phyloP scores from a whole-genome alignment of 1,140 invertebrate species.

The Hirudo medicinalis region DNA sequence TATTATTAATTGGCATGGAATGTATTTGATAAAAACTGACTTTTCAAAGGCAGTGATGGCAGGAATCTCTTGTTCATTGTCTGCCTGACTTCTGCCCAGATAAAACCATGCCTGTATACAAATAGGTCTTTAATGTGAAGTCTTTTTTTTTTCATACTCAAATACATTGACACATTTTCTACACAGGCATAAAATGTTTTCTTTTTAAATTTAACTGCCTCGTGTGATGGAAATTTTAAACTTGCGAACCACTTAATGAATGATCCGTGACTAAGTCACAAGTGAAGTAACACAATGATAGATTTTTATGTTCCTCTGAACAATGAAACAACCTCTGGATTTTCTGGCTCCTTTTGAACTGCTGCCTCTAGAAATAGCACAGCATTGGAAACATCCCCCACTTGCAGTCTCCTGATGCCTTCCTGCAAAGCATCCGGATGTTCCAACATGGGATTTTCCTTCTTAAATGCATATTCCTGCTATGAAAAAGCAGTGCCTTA shows the following conservation, averaged over 20 bases:
- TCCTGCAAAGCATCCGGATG: conserved; percentile 68
- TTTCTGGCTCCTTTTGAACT: conserved; percentile 65
- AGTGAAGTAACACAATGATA: not conserved
- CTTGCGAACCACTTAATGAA: no score
- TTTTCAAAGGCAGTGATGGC: conserved; percentile 77
- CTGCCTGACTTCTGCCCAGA: conserved; percentile 68
- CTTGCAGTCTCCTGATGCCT: conserved; percentile 64
- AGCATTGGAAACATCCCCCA: conserved; percentile 82
- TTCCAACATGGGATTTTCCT: conserved; percentile 68
- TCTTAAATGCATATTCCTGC: conserved; percentile 65
- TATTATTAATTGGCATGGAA: no score
- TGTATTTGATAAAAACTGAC: conserved; percentile 24
- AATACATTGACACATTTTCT: no score
- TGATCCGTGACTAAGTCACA: no score
- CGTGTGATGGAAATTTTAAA: no score
- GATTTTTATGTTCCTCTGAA: not conserved
- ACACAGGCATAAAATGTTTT: no score
- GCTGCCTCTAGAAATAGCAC: conserved; percentile 93
- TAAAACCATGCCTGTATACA: conserved; percentile 44
- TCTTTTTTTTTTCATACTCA: not conserved
- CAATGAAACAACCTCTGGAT: conserved; percentile 59
- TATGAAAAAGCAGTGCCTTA: conserved; percentile 9
- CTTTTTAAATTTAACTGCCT: no score
- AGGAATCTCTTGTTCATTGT: conserved; percentile 74
- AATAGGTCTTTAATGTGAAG: not conserved